phyloP scores from a whole-genome alignment of 2,113 vertebrate species.

The Hippolais icterina region DNA sequence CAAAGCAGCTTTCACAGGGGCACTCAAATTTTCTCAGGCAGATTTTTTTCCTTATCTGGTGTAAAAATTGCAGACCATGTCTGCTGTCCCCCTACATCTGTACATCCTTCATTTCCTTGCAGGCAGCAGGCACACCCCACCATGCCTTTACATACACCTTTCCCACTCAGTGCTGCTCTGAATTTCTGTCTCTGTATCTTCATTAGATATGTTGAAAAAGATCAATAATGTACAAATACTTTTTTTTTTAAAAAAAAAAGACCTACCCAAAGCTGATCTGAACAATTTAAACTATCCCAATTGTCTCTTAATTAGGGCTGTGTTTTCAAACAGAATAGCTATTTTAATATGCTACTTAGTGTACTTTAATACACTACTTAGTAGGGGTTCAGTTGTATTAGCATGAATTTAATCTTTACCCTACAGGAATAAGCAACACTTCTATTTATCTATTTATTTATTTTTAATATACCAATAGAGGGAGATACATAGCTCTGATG shows the following conservation, averaged over 20 bases:
- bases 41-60: not conserved
- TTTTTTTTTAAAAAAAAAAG: not conserved
- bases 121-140: not conserved
- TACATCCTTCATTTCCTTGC: not conserved
- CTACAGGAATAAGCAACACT: not conserved
- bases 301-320: not conserved
- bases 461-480: not conserved
- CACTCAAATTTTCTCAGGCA: not conserved
- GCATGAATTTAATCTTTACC: not conserved
- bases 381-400: not conserved
- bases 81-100: not conserved
- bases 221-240: not conserved
- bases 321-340: not conserved
- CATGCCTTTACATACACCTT: not conserved
- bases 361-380: not conserved
- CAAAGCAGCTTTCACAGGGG: not conserved
- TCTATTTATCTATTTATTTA: not conserved
- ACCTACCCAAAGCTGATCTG: not conserved
- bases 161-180: not conserved
- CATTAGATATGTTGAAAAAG: not conserved
- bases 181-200: not conserved
- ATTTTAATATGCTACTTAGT: not conserved
- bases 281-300: not conserved
- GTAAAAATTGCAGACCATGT: not conserved
- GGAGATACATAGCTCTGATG: not conserved